These are phyloP conservation scores for Rhadinocentrus ornatus DNA, from an alignment of 2,797 vertebrate species.

Conservation along the genomic window DNA sequence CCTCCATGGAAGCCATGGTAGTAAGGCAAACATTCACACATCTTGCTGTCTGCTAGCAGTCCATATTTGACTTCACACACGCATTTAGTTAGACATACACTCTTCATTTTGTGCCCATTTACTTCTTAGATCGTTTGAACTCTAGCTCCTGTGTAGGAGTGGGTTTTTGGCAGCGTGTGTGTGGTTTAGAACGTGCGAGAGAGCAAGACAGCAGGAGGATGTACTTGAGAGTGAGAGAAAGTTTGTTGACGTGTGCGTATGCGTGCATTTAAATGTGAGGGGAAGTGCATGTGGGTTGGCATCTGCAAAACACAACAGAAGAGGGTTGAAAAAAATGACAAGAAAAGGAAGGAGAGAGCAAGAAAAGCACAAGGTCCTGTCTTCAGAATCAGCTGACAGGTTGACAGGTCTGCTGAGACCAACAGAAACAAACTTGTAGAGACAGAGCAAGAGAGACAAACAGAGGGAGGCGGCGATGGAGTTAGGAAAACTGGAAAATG, in stretches of 20 bases:
- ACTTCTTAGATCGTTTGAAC: slow-evolving; percentile 69
- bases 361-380: slow-evolving; percentile 59
- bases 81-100: slow-evolving; percentile 35
- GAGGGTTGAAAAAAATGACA: slow-evolving; percentile 39
- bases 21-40: slow-evolving; percentile 14
- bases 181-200: slow-evolving; percentile 39
- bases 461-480: background rate
- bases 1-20: slow-evolving; percentile 24
- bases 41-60: slow-evolving; percentile 36
- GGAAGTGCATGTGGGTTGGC: slow-evolving; percentile 6
- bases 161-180: slow-evolving; percentile 44
- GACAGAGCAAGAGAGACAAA: slow-evolving; percentile 23
- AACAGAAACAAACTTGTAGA: slow-evolving; percentile 63
- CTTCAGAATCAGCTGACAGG: slow-evolving; percentile 72
- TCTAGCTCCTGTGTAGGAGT: slow-evolving; percentile 64
- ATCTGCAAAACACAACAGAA: slow-evolving; percentile 24
- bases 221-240: slow-evolving; percentile 67
- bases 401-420: slow-evolving; percentile 77
- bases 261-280: background rate
- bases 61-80: slow-evolving; percentile 30
- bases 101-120: too few relatives aligned
- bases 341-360: slow-evolving; percentile 59
- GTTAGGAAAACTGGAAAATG: background rate
- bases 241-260: slow-evolving; percentile 21
- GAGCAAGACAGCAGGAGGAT: slow-evolving; percentile 70